Evolutionary conservation across 2,888 invertebrate species (phyloP).

Genomic region (Malthinus flaveolus): DNA sequence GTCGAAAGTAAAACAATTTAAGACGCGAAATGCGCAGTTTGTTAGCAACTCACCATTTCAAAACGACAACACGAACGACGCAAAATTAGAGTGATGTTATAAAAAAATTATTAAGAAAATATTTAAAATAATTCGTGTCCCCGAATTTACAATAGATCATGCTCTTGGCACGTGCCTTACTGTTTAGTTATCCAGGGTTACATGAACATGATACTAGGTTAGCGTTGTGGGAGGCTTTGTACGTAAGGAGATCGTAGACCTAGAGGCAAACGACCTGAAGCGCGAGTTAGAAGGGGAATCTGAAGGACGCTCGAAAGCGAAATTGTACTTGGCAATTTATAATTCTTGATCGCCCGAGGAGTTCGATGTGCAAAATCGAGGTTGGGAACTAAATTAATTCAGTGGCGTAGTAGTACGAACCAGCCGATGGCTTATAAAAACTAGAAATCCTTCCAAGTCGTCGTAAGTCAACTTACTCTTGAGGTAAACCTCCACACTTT

Average conservation of each 20-base stretch:
- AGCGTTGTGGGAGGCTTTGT: constrained; percentile 28
- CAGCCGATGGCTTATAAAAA: neutral
- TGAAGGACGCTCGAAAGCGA: constrained; percentile 19
- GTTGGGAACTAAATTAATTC: constrained; percentile 1
- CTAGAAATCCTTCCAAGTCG: neutral
- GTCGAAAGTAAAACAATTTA: neutral
- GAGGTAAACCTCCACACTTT: constrained; percentile 48
- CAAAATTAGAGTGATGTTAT: neutral
- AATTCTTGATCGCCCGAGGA: constrained; percentile 6
- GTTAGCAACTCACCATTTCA: too few species aligned
- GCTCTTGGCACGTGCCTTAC: constrained; percentile 24
- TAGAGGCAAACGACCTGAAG: constrained; percentile 31
- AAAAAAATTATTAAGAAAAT: constrained; percentile 7
- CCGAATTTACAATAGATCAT: constrained; percentile 21
- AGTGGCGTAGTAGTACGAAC: neutral
- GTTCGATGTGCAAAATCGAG: constrained; percentile 16
- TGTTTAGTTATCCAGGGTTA: constrained; percentile 21
- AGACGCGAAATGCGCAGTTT: neutral
- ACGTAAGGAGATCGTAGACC: constrained; percentile 23
- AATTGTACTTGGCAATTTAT: constrained; percentile 3
- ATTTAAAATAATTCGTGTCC: constrained; percentile 12
- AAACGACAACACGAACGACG: too few species aligned
- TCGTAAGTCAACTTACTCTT: constrained; percentile 49
- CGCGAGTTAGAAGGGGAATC: constrained; percentile 24
- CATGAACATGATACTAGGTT: constrained; percentile 15